A percentile compares a stretch with the other conserved stretches of the same genome.
phyloP scores from a whole-genome alignment of 2,888 invertebrate genomes.

The Dyspetes luteomarginatus region DNA sequence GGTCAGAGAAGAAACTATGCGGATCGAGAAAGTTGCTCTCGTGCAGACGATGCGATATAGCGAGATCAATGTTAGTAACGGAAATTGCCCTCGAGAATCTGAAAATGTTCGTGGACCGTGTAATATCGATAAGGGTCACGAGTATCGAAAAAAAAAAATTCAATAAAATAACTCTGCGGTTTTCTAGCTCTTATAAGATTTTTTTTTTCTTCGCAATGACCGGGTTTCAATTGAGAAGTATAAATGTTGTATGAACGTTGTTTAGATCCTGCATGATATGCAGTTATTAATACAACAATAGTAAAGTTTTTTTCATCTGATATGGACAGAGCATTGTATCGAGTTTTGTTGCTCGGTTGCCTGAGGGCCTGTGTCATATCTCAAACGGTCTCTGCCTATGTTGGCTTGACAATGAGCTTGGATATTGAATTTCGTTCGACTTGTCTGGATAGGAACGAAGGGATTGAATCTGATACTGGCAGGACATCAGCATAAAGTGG shows the following conservation, averaged over 20 bases:
- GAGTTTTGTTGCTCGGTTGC: neutral
- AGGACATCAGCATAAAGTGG: slow-evolving; percentile 46
- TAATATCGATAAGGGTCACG: slow-evolving; percentile 40
- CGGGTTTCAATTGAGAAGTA: neutral
- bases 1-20: slow-evolving; percentile 52
- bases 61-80: slow-evolving; percentile 15
- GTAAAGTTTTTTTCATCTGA: slow-evolving; percentile 3
- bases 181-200: neutral
- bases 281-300: no score
- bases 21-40: slow-evolving; percentile 49
- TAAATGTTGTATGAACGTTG: no score
- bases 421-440: slow-evolving; percentile 63
- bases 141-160: neutral
- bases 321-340: slow-evolving; percentile 3
- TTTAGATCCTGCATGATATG: no score
- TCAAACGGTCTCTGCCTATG: slow-evolving; percentile 18
- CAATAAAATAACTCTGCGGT: neutral
- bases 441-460: slow-evolving; percentile 33
- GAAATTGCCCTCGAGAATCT: slow-evolving; percentile 28
- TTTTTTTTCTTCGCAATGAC: neutral
- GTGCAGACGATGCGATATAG: slow-evolving; percentile 15
- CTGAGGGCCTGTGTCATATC: slow-evolving; percentile 41
- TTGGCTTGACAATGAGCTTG: slow-evolving; percentile 45
- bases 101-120: slow-evolving; percentile 36
- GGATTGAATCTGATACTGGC: slow-evolving; percentile 60